Evolutionary conservation across 2,113 vertebrate species (phyloP).

Genomic region (Pollachius pollachius): DNA sequence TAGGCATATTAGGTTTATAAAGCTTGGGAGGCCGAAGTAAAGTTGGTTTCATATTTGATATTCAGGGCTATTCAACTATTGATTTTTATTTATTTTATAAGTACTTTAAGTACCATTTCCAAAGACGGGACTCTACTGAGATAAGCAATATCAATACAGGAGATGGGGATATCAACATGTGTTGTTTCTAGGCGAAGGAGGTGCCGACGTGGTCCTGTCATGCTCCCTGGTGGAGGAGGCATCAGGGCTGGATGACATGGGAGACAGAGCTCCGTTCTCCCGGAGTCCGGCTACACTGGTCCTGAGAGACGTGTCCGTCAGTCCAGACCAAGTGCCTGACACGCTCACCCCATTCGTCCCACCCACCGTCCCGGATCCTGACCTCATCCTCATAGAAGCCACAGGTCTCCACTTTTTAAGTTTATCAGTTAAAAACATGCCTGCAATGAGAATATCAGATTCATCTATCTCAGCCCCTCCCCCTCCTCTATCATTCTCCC

Average conservation of each 20-base stretch:
- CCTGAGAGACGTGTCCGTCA: conserved; percentile 66
- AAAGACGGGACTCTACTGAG: no score
- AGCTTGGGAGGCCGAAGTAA: no score
- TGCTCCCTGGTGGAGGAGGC: conserved; percentile 74
- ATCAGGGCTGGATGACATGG: conserved; percentile 29
- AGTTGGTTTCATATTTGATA: no score
- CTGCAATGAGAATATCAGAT: not conserved
- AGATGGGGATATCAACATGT: no score
- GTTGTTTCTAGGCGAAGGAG: conserved; percentile 39
- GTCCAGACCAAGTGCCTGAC: conserved; percentile 64
- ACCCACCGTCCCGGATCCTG: conserved; percentile 46
- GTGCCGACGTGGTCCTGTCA: conserved; percentile 74
- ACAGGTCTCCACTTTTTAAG: conserved; percentile 57
- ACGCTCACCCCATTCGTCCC: conserved; percentile 71
- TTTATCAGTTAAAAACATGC: not conserved
- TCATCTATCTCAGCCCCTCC: not conserved
- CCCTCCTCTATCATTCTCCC: not conserved
- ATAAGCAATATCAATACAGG: no score
- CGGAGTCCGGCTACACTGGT: conserved; percentile 71
- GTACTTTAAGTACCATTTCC: no score
- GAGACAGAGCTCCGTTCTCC: conserved; percentile 33
- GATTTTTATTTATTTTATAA: no score
- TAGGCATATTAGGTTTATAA: no score
- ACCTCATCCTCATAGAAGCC: conserved; percentile 73
- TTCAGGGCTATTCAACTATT: no score